These are phyloP conservation scores for Myathropa florea DNA, from an alignment of 2,888 invertebrate species.

Conservation along the genomic window DNA sequence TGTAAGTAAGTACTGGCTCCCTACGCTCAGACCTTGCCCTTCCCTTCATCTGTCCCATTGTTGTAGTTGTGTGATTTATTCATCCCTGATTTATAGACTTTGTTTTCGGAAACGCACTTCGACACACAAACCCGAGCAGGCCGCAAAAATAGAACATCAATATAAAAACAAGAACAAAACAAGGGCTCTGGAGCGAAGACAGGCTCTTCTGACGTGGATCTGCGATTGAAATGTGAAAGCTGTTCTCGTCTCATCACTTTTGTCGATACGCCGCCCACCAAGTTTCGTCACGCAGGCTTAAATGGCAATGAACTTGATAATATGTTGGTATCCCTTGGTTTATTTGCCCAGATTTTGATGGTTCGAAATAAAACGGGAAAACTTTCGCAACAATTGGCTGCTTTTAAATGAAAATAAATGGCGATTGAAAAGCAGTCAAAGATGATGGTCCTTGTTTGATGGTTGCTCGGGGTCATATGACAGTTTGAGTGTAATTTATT, in stretches of 20 bases:
- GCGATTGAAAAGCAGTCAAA: too few species aligned
- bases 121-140: background rate
- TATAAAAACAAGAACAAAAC: background rate
- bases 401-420: too few species aligned
- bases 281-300: background rate
- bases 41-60: background rate
- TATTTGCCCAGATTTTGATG: conserved; percentile 1
- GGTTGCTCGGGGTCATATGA: too few species aligned
- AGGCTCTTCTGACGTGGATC: background rate
- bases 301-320: conserved; percentile 15
- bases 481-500: too few species aligned
- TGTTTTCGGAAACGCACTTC: conserved; percentile 27
- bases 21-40: background rate
- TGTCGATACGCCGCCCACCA: background rate
- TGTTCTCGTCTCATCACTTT: conserved; percentile 12
- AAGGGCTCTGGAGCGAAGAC: background rate
- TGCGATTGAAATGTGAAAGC: conserved; percentile 12
- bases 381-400: too few species aligned
- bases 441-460: too few species aligned
- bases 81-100: conserved; percentile 45
- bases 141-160: conserved; percentile 24
- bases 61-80: conserved; percentile 45
- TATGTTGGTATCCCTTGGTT: conserved; percentile 9
- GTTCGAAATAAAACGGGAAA: background rate
- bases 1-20: conserved; percentile 34